Percentiles rank a stretch among this genome's conserved stretches.
phyloP scores from a whole-genome alignment of 2,888 invertebrate genomes.

The Melolontha melolontha region DNA sequence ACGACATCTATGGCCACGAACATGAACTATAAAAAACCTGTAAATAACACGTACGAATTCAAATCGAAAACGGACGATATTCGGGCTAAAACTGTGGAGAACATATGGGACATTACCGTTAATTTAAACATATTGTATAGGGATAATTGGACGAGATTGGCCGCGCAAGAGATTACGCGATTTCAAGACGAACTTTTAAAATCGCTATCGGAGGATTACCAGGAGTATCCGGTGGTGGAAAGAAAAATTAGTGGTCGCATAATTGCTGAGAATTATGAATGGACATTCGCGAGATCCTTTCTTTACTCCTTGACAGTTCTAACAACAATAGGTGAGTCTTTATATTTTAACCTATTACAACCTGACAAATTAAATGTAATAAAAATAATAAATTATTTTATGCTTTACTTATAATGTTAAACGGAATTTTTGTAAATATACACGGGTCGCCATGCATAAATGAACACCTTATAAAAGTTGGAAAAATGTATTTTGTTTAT shows the following conservation, averaged over 20 bases:
- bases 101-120: conserved; percentile 92
- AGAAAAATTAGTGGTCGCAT: conserved; percentile 65
- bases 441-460: no score
- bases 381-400: no score
- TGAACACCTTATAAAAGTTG: no score
- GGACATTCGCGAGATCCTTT: conserved; percentile 92
- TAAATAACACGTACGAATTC: conserved; percentile 38
- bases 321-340: conserved; percentile 86
- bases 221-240: conserved; percentile 59
- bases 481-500: no score
- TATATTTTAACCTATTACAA: background rate
- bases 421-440: no score
- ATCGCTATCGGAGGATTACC: conserved; percentile 78
- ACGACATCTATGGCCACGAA: conserved; percentile 65
- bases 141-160: conserved; percentile 90
- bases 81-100: conserved; percentile 81
- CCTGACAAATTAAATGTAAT: no score
- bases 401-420: no score
- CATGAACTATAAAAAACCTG: conserved; percentile 50
- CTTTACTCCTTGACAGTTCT: conserved; percentile 94
- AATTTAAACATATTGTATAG: conserved; percentile 88
- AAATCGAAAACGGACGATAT: conserved; percentile 69
- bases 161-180: conserved; percentile 80
- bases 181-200: conserved; percentile 81
- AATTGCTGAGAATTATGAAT: conserved; percentile 73